phyloP scores from a whole-genome alignment of 2,113 vertebrate genomes.

The Paraplagusia blochii region DNA sequence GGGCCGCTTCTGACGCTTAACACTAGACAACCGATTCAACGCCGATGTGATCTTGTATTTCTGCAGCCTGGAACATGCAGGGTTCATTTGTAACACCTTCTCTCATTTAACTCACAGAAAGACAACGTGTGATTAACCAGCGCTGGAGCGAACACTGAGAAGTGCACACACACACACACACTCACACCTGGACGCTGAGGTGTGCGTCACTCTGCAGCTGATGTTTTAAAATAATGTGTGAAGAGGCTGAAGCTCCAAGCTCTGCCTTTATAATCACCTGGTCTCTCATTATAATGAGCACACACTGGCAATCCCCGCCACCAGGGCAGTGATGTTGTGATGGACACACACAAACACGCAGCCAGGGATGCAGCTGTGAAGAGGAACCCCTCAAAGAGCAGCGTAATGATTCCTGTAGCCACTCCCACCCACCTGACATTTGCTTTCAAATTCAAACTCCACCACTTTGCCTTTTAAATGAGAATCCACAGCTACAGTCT shows the following conservation, averaged over 20 bases:
- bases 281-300: conserved; percentile 21
- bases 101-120: background rate
- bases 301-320: background rate
- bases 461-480: conserved; percentile 38
- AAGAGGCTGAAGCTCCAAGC: background rate
- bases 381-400: background rate
- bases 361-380: conserved; percentile 4
- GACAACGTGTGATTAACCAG: background rate
- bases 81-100: background rate
- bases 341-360: background rate
- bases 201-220: background rate
- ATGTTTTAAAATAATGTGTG: background rate
- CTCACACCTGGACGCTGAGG: background rate
- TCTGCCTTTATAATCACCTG: conserved; percentile 8
- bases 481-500: conserved; percentile 45
- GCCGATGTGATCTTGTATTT: background rate
- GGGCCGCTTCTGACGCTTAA: background rate
- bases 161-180: background rate
- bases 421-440: conserved; percentile 34
- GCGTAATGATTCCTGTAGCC: conserved; percentile 8
- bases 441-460: conserved; percentile 40
- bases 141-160: background rate
- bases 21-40: background rate
- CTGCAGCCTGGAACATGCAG: background rate
- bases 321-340: conserved; percentile 2